Evolutionary conservation across 2,797 vertebrate genomes (phyloP).

Genomic region (Vultur gryphus): DNA sequence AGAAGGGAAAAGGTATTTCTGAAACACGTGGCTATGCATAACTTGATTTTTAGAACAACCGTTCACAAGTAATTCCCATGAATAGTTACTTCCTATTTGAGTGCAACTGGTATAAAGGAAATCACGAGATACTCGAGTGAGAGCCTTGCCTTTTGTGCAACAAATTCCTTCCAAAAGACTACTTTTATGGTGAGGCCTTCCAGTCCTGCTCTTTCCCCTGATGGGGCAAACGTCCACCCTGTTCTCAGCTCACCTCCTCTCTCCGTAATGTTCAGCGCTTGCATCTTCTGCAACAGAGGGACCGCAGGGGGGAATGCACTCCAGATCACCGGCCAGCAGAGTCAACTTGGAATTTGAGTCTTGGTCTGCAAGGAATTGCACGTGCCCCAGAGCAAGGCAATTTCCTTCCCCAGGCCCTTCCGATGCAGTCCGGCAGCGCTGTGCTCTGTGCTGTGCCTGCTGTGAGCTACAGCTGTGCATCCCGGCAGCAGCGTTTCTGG

Average conservation of each 20-base stretch:
- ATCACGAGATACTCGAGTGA: not conserved
- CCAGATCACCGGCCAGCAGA: not conserved
- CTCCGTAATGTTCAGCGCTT: rapidly evolving
- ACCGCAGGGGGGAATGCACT: not conserved
- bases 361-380: not conserved
- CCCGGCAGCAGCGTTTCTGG: rapidly evolving
- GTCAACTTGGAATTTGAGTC: not conserved
- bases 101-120: not conserved
- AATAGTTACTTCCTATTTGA: not conserved
- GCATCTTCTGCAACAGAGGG: not conserved
- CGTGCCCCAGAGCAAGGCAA: not conserved
- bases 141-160: not conserved
- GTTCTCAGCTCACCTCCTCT: not conserved
- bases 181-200: not conserved
- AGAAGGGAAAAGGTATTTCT: not conserved
- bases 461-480: not conserved
- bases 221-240: not conserved
- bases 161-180: not conserved
- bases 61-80: not conserved
- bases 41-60: not conserved
- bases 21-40: not conserved
- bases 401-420: not conserved
- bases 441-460: not conserved
- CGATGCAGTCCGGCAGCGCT: rapidly evolving
- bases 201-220: not conserved